A percentile compares a stretch with the other conserved stretches of the same genome.
Conservation (phyloP, 2,113 vertebrate species). For the Peucedramus taeniatus region DNA sequence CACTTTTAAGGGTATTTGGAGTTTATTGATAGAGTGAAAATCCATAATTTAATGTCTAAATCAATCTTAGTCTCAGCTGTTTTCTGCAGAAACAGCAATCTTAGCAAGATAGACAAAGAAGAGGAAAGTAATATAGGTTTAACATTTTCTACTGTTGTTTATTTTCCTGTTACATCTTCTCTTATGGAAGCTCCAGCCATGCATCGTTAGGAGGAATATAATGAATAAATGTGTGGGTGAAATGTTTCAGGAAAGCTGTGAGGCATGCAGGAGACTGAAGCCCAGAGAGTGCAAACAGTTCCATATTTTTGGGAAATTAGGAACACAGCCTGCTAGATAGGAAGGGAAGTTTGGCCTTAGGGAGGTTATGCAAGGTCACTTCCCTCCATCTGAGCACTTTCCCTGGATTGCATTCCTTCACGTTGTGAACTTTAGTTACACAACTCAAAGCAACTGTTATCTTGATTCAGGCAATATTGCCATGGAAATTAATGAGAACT, state of each 20-base stretch:
- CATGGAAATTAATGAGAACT: background rate
- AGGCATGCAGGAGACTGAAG: background rate
- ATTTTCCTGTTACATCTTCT: background rate
- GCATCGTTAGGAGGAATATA: background rate
- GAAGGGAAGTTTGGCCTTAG: background rate
- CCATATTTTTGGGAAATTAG: background rate
- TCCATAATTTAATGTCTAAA: background rate
- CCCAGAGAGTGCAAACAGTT: background rate
- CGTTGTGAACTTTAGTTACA: background rate
- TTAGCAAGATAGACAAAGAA: background rate
- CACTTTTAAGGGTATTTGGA: background rate
- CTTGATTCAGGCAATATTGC: background rate
- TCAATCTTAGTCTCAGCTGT: fast-evolving
- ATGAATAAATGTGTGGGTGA: background rate
- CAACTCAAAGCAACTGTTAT: background rate
- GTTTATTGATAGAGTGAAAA: background rate
- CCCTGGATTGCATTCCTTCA: constrained; percentile 2
- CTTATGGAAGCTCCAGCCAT: background rate
- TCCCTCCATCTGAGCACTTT: background rate
- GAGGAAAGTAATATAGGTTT: background rate
- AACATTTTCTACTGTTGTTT: background rate
- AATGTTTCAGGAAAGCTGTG: background rate
- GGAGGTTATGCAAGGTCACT: background rate
- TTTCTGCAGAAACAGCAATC: background rate
- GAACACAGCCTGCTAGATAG: background rate